Evolutionary conservation across 2,797 vertebrate genomes (phyloP).

Genomic region (Pempheris klunzingeri): DNA sequence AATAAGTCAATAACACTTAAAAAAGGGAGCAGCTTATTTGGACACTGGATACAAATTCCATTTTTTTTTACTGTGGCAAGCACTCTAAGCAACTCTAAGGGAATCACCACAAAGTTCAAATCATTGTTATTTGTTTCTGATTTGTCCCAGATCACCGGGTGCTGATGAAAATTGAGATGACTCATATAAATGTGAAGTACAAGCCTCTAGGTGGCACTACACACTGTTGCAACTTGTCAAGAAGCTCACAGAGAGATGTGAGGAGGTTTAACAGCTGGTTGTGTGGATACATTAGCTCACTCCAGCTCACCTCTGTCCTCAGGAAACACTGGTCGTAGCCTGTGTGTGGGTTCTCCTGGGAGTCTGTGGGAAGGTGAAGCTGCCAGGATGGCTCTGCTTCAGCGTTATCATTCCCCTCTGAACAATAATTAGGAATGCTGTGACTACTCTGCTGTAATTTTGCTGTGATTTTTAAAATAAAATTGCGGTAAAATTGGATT

Average conservation of each 20-base stretch:
- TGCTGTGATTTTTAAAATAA: background rate
- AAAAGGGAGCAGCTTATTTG: background rate
- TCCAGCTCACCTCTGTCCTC: slow-evolving; percentile 20
- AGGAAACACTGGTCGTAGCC: slow-evolving; percentile 22
- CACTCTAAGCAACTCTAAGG: background rate
- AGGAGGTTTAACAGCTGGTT: slow-evolving; percentile 23
- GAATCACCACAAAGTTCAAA: background rate
- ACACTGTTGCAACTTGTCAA: slow-evolving; percentile 31
- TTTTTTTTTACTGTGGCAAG: background rate
- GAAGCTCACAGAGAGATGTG: background rate
- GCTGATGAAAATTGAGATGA: background rate
- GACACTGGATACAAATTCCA: background rate
- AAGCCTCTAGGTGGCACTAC: slow-evolving; percentile 65
- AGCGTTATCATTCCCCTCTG: background rate
- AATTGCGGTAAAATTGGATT: background rate
- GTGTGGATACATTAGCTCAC: background rate
- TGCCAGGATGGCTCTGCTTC: slow-evolving; percentile 10
- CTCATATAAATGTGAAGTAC: background rate
- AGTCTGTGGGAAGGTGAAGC: slow-evolving; percentile 16
- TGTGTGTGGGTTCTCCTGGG: slow-evolving; percentile 9
- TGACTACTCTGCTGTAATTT: background rate
- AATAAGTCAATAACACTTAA: slow-evolving; percentile 13
- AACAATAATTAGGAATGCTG: background rate
- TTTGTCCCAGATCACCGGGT: background rate
- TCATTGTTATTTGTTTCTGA: background rate